Evolutionary conservation across 2,888 invertebrate species (phyloP).

Genomic region (Neoitamus cyanurus): DNA sequence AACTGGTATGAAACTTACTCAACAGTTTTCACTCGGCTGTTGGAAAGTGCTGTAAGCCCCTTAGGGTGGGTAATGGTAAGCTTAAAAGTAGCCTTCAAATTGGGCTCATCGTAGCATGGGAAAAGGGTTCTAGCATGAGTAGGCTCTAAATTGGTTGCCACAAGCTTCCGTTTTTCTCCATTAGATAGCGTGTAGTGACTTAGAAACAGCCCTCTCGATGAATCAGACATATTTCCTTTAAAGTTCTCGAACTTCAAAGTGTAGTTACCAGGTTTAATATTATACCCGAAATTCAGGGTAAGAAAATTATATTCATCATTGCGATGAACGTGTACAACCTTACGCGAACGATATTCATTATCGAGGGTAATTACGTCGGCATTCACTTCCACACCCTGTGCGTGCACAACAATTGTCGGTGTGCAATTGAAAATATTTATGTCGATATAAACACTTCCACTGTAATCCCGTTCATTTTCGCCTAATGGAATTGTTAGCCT

Average conservation of each 20-base stretch:
- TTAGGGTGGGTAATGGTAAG: slow-evolving; percentile 69
- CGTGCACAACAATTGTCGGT: slow-evolving; percentile 39
- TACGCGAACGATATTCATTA: neutral
- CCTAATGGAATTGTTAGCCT: neutral
- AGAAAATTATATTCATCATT: neutral
- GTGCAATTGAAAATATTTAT: neutral
- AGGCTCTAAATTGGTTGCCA: slow-evolving; percentile 73
- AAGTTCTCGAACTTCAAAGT: neutral
- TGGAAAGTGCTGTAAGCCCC: slow-evolving; percentile 56
- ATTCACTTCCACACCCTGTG: neutral
- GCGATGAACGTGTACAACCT: neutral
- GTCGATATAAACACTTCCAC: slow-evolving; percentile 23
- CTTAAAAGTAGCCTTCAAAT: slow-evolving; percentile 71
- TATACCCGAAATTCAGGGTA: neutral
- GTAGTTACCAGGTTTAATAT: neutral
- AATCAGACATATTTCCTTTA: neutral
- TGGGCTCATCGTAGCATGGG: slow-evolving; percentile 78
- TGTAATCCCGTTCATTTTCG: neutral
- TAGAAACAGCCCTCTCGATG: slow-evolving; percentile 21
- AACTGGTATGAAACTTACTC: neutral
- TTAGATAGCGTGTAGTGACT: neutral
- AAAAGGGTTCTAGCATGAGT: slow-evolving; percentile 72
- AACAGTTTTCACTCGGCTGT: neutral
- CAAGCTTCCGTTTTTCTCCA: slow-evolving; percentile 62
- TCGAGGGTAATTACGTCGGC: neutral